Conservation (phyloP, 2,797 vertebrate genomes). For the Erethizon dorsatum region DNA sequence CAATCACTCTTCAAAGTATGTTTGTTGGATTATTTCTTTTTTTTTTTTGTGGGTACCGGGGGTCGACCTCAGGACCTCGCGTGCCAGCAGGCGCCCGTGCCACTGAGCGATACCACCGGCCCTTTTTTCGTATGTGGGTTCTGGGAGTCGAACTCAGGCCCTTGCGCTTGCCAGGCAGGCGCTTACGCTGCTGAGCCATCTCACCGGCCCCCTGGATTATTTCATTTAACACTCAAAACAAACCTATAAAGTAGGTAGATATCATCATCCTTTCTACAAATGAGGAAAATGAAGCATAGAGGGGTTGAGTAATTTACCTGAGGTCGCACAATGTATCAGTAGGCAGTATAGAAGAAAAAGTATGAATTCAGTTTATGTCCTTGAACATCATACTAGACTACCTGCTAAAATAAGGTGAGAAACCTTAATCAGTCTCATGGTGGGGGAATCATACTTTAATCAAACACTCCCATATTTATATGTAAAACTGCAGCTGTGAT, state of each 20-base stretch:
- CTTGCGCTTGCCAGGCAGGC: too few relatives aligned
- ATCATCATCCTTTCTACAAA: neutral
- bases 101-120: too few relatives aligned
- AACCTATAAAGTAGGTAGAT: neutral
- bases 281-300: neutral
- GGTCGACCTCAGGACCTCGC: too few relatives aligned
- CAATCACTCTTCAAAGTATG: neutral
- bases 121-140: too few relatives aligned
- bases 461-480: neutral
- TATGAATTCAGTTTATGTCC: neutral
- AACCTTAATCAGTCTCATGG: neutral
- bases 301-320: neutral
- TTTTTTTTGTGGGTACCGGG: too few relatives aligned
- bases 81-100: too few relatives aligned
- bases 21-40: conserved; percentile 26
- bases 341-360: neutral
- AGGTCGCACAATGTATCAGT: neutral
- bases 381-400: neutral
- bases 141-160: too few relatives aligned
- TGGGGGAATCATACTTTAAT: neutral
- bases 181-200: too few relatives aligned
- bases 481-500: neutral
- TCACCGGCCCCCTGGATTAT: neutral
- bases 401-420: conserved; percentile 45
- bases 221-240: neutral